phyloP scores from a whole-genome alignment of 2,797 vertebrate species.

The Intellagama lesueurii region DNA sequence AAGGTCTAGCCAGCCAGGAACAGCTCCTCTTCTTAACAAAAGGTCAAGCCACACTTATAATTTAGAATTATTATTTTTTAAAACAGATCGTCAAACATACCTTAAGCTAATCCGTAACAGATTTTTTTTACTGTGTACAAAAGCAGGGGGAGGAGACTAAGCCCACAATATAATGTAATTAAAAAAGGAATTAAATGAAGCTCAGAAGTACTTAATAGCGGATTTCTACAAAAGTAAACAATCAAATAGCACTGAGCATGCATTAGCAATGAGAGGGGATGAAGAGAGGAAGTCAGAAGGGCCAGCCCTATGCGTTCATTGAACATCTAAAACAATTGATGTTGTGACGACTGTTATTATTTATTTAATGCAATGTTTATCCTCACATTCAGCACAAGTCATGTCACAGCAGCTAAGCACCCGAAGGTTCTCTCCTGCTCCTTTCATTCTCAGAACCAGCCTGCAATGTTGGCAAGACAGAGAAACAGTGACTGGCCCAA shows the following conservation, averaged over 20 bases:
- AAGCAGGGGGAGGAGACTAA: constrained; percentile 15
- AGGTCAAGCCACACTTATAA: constrained; percentile 18
- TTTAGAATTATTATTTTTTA: constrained; percentile 31
- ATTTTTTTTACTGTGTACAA: constrained; percentile 18
- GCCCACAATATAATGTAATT: constrained; percentile 53
- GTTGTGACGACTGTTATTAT: not conserved
- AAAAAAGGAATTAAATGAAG: constrained; percentile 69
- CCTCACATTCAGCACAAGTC: not conserved
- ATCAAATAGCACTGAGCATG: not conserved
- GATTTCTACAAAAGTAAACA: constrained; percentile 57
- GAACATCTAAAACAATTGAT: not conserved
- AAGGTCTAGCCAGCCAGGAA: constrained; percentile 8
- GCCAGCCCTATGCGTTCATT: not conserved
- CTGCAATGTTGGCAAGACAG: not conserved
- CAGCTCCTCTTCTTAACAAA: constrained; percentile 35
- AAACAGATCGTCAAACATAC: constrained; percentile 8
- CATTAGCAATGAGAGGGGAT: not conserved
- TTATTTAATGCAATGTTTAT: not conserved
- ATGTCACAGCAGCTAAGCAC: not conserved
- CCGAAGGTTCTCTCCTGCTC: not conserved
- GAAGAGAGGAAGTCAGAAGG: constrained; percentile 9
- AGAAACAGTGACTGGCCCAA: not conserved
- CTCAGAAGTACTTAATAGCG: constrained; percentile 60
- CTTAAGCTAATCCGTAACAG: constrained; percentile 32
- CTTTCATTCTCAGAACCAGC: not conserved